Evolutionary conservation across 2,888 invertebrate genomes (phyloP), one percentile per base, ranked within the genome.

Genomic region (Trichogramma dendrolimi): DNA sequence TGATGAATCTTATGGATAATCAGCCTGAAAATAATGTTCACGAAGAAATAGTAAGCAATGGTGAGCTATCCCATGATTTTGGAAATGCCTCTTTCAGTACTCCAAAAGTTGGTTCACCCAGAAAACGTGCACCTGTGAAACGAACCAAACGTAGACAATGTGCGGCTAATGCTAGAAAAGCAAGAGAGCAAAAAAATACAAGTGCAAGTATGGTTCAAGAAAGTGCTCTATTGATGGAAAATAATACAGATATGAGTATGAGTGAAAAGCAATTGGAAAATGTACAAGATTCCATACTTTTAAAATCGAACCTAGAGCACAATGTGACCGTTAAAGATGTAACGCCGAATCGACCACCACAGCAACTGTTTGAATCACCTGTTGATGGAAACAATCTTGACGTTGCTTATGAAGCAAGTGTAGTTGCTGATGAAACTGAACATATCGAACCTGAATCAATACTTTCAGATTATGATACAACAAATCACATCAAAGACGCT

Each of bases 371-470:
- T 42, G 73, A 73, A 5, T 71, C 72, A 4, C 57, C 70, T 1
- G 69, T 76, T 5, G 76, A 76, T 14, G 75, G 74, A 2, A 73
- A 67, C 49, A 71, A 71, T 53, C 67, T 76, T 57, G 75, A 76
- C 47, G 74, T 76, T 0, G 75, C 74, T 4, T 77, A 74, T 47
- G 76, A 77, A 41, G 75, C 76, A 1, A 76, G 71, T 41, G 70
- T 76, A 4, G 67, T 71, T 4, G 64, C 71, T 0, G 68, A 71
- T 4, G 71, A 71, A 55, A 57, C 66, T 1, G 68, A 66, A 2
- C 65, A 69, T 1, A 66, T 67, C 47, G 63, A 62, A 10, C 72
- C 69, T 8, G 76, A 78, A 50, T 73, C 71, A 14, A 77, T 77
- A 42, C 67, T 78, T 10, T 75, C 77, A 0, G 73, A 74, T 55